Percentiles rank a stretch among this genome's conserved stretches.
phyloP scores from a whole-genome alignment of 2,113 vertebrate genomes.

The Gallinago jamesoni region DNA sequence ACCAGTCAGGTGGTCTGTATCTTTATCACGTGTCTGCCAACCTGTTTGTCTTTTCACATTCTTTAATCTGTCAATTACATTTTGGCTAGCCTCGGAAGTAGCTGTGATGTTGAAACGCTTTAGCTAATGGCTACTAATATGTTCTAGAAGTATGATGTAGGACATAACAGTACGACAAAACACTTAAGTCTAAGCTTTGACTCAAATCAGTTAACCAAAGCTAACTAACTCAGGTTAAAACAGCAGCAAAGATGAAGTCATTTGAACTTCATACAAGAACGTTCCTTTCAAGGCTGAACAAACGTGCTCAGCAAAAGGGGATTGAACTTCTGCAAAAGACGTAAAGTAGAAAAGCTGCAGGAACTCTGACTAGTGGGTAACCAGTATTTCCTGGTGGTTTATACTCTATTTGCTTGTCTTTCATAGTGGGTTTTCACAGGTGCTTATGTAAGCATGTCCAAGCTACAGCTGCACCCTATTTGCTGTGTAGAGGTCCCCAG shows the following conservation, averaged over 20 bases:
- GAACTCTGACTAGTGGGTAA: not conserved
- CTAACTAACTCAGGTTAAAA: not conserved
- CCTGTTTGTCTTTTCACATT: not conserved
- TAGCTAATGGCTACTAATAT: not conserved
- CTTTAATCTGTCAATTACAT: not conserved
- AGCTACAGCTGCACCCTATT: not conserved
- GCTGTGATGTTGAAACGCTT: not conserved
- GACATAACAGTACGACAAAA: not conserved
- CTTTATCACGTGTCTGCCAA: not conserved
- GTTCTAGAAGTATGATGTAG: not conserved
- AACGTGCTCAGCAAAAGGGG: not conserved
- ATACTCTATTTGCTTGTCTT: not conserved
- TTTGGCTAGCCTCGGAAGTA: not conserved
- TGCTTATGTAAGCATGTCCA: not conserved
- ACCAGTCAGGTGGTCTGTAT: not conserved
- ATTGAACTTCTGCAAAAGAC: not conserved
- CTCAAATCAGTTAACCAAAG: not conserved
- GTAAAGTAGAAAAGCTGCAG: not conserved
- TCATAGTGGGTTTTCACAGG: not conserved
- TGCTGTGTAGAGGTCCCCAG: not conserved
- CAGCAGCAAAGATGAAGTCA: not conserved
- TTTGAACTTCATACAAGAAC: not conserved
- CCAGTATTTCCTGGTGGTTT: constrained; percentile 8
- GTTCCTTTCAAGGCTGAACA: not conserved
- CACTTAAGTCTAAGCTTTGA: not conserved